Evolutionary conservation across 1,140 invertebrate species (phyloP), one percentile per base, ranked within the genome.

Genomic region (Cherax quadricarinatus): DNA sequence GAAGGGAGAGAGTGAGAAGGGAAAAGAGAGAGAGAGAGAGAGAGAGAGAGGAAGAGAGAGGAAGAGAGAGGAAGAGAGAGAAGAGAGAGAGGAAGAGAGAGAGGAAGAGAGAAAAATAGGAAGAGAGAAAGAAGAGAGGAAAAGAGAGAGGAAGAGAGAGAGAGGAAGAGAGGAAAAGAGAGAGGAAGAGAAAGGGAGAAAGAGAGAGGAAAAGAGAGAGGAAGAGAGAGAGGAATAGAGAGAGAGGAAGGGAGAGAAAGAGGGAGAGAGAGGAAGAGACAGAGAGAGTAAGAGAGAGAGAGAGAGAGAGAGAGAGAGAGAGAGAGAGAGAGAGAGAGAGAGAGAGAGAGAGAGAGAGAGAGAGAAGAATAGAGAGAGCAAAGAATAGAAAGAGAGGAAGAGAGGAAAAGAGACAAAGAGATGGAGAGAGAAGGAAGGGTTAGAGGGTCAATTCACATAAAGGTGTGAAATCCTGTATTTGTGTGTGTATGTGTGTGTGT

Each of bases 401-500:
- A n/a, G n/a, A n/a, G n/a, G n/a, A n/a, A n/a, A n/a, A n/a, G n/a
- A n/a, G n/a, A n/a, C n/a, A n/a, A n/a, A n/a, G n/a, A n/a, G n/a
- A n/a, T n/a, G n/a, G n/a, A n/a, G n/a, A n/a, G n/a, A n/a, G n/a
- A n/a, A n/a, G n/a, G n/a, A n/a, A n/a, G n/a, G n/a, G n/a, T n/a
- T n/a, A n/a, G n/a, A n/a, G n/a, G n/a, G n/a, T n/a, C n/a, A n/a
- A n/a, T n/a, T n/a, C n/a, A n/a, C n/a, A n/a, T n/a, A n/a, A n/a
- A n/a, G n/a, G 84, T 73, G 84, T 86, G 84, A 75, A 41, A 75
- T 24, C 75, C 30, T 73, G 62, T 70, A 48, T 41, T 21, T 30
- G 62, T 48, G 83, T 84, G n/a, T 60, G 51, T 60, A 14, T 62
- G 81, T 83, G 81, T 53, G 81, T 84, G 53, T 84, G 53, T 62